Percentiles rank a stretch among this genome's conserved stretches.
Evolutionary conservation across 2,113 vertebrate genomes (phyloP).

Genomic region (Clarias batrachus): DNA sequence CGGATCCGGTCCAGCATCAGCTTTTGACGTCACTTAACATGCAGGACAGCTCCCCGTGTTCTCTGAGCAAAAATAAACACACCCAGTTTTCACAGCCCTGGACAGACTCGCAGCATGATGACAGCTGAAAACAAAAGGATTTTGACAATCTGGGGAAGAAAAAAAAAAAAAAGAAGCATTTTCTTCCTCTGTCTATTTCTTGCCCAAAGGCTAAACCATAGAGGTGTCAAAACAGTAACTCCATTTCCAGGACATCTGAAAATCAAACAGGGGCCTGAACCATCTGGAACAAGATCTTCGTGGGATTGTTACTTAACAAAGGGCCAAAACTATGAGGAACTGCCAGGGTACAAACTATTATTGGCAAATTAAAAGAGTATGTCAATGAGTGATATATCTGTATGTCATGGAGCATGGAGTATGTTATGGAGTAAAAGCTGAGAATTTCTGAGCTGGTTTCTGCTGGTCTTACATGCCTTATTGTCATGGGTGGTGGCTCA

Average conservation of each 20-base stretch:
- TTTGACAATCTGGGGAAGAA: not conserved
- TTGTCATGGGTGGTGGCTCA: too few relatives aligned
- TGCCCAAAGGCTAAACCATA: constrained; percentile 17
- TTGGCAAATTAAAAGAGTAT: not conserved
- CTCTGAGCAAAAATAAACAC: constrained; percentile 9
- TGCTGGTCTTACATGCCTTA: too few relatives aligned
- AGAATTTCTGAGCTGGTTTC: not conserved
- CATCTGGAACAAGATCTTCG: not conserved
- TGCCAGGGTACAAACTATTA: not conserved
- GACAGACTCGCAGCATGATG: constrained; percentile 4
- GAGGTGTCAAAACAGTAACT: constrained; percentile 6
- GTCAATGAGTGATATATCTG: not conserved
- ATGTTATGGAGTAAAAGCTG: not conserved
- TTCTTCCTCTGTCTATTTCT: constrained; percentile 1
- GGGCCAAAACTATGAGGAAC: not conserved
- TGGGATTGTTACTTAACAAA: not conserved
- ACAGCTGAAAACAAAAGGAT: not conserved
- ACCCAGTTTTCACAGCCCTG: not conserved
- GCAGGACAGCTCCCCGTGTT: not conserved
- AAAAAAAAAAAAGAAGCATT: not conserved
- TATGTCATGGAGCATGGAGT: not conserved
- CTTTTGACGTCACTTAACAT: not conserved
- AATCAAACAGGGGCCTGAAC: not conserved
- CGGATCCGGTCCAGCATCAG: not conserved
- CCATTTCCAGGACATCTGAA: not conserved